Evolutionary conservation across 2,888 invertebrate species (phyloP).

Genomic region (Thera britannica): DNA sequence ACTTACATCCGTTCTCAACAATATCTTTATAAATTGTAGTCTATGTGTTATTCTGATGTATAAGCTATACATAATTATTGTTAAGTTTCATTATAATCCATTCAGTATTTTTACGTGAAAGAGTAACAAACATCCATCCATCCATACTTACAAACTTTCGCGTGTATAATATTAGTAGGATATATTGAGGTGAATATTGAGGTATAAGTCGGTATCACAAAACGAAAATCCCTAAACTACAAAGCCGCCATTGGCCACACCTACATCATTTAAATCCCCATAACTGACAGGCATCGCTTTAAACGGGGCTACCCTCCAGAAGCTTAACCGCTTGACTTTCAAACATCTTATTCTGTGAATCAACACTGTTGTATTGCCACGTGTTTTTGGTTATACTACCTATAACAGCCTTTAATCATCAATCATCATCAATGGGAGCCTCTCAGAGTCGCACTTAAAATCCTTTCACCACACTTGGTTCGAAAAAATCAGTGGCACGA

Average conservation of each 20-base stretch:
- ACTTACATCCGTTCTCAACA: too few species aligned
- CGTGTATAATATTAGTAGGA: not conserved
- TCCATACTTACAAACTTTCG: not conserved
- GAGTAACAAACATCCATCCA: not conserved
- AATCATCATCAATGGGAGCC: too few species aligned
- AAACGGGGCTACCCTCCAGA: conserved; percentile 13
- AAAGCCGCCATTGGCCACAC: conserved; percentile 15
- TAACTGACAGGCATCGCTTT: conserved; percentile 25
- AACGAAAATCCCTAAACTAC: conserved; percentile 5
- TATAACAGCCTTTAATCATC: too few species aligned
- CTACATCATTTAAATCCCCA: conserved; percentile 26
- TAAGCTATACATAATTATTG: too few species aligned
- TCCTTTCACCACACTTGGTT: too few species aligned
- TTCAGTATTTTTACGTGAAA: not conserved
- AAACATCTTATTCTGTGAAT: not conserved
- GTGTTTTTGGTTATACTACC: too few species aligned
- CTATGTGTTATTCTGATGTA: too few species aligned
- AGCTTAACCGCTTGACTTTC: conserved; percentile 10
- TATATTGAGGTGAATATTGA: not conserved
- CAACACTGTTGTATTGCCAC: too few species aligned
- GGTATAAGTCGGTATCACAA: not conserved
- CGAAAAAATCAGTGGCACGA: too few species aligned
- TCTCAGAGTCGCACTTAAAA: too few species aligned
- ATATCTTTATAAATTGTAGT: too few species aligned
- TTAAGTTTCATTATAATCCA: not conserved